phyloP scores from a whole-genome alignment of 2,797 vertebrate genomes.

The Myiothlypis coronata region DNA sequence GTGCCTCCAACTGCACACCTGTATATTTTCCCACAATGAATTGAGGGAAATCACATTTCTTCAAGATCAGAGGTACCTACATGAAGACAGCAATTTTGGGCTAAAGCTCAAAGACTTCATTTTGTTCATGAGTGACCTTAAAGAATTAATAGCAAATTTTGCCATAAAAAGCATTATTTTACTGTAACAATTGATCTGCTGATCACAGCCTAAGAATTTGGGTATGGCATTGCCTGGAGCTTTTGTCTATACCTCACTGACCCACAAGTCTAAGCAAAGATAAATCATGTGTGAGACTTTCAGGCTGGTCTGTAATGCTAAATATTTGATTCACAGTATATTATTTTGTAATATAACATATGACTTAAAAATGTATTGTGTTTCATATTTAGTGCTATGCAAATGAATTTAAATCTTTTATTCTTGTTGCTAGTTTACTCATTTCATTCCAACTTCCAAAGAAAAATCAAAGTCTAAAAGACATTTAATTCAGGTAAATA shows the following conservation, averaged over 20 bases:
- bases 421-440: background rate
- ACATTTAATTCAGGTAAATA: background rate
- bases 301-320: background rate
- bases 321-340: background rate
- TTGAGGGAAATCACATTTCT: background rate
- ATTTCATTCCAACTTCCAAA: background rate
- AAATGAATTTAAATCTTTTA: background rate
- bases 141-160: background rate
- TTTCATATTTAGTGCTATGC: background rate
- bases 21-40: background rate
- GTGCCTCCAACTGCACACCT: background rate
- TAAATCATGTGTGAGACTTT: rapidly evolving
- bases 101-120: background rate
- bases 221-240: background rate
- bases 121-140: background rate
- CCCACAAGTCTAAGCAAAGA: background rate
- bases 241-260: background rate
- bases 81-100: background rate
- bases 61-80: background rate
- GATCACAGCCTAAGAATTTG: background rate
- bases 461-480: background rate
- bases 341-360: background rate
- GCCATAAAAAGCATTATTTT: background rate
- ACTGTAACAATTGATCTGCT: background rate
- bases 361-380: background rate